These are phyloP conservation scores for Brachyptera risi DNA, from an alignment of 2,888 invertebrate species.

Conservation along the genomic window DNA sequence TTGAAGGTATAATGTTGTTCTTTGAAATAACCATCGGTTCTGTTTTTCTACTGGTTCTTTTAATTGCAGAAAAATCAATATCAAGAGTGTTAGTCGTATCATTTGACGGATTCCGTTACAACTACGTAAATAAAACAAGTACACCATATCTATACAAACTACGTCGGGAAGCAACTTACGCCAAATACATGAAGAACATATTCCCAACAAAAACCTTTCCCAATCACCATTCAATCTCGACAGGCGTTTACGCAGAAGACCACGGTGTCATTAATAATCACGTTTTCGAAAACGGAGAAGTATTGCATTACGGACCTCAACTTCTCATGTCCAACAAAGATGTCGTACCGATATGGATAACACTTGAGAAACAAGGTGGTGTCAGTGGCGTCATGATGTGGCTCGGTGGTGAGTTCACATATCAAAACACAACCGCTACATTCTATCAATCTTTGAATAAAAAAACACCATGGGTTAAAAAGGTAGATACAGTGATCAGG, in stretches of 20 bases:
- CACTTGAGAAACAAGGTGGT: background rate
- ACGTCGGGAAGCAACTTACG: constrained; percentile 52
- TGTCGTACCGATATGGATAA: background rate
- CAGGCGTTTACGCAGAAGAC: constrained; percentile 5
- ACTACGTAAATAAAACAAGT: constrained; percentile 56
- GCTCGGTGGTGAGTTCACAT: constrained; percentile 8
- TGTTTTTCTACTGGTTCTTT: too few species aligned
- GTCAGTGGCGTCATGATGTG: constrained; percentile 8
- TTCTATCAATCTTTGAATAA: background rate
- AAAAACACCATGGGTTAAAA: background rate
- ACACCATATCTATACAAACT: constrained; percentile 57
- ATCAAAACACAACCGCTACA: background rate
- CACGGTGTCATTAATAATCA: background rate
- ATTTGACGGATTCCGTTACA: constrained; percentile 66
- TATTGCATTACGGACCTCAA: background rate
- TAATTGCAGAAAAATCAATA: too few species aligned
- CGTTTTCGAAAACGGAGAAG: background rate
- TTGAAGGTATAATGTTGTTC: too few species aligned
- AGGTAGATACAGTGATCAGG: too few species aligned
- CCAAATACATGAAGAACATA: constrained; percentile 56
- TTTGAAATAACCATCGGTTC: too few species aligned
- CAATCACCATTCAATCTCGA: constrained; percentile 58
- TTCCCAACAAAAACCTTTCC: constrained; percentile 71
- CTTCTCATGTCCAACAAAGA: background rate
- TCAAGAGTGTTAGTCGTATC: constrained; percentile 65